These are phyloP conservation scores for Miltochrista miniata DNA, from an alignment of 2,888 invertebrate genomes.

Conservation along the genomic window DNA sequence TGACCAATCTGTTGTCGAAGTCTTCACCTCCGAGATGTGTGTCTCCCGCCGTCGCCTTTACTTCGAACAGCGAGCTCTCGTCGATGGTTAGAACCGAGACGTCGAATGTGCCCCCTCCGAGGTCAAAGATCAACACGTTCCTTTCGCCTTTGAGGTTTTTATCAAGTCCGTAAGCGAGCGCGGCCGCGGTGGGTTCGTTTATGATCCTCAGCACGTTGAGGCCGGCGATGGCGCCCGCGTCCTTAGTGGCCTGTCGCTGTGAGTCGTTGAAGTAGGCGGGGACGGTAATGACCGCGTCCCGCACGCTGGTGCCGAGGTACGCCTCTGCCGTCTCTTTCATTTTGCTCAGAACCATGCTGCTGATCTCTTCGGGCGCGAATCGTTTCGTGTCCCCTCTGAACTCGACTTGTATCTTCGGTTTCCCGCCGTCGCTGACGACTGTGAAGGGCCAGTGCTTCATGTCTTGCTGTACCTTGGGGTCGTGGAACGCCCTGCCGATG, in stretches of 20 bases:
- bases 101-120: conserved; percentile 92
- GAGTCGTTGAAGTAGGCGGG: conserved; percentile 8
- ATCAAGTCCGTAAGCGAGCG: conserved; percentile 89
- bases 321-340: conserved; percentile 74
- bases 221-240: conserved; percentile 5
- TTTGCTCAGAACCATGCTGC: conserved; percentile 79
- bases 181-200: conserved; percentile 93
- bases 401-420: conserved; percentile 6
- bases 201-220: conserved; percentile 84
- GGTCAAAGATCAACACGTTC: conserved; percentile 86
- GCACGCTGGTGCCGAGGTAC: conserved; percentile 85
- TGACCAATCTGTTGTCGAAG: conserved; percentile 54
- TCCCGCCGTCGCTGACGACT: conserved; percentile 77
- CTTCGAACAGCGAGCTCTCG: conserved; percentile 82
- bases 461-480: conserved; percentile 87
- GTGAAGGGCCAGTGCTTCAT: conserved; percentile 91
- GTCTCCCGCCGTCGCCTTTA: conserved; percentile 89
- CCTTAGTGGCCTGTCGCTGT: conserved; percentile 6
- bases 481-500: conserved; percentile 76
- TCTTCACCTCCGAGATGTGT: conserved; percentile 88
- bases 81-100: conserved; percentile 88
- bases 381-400: conserved; percentile 70
- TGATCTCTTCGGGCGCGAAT: conserved; percentile 86
- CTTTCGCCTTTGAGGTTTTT: conserved; percentile 87
- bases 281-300: conserved; percentile 88